Evolutionary conservation across 2,113 vertebrate species (phyloP).

Genomic region (Polypterus senegalus): DNA sequence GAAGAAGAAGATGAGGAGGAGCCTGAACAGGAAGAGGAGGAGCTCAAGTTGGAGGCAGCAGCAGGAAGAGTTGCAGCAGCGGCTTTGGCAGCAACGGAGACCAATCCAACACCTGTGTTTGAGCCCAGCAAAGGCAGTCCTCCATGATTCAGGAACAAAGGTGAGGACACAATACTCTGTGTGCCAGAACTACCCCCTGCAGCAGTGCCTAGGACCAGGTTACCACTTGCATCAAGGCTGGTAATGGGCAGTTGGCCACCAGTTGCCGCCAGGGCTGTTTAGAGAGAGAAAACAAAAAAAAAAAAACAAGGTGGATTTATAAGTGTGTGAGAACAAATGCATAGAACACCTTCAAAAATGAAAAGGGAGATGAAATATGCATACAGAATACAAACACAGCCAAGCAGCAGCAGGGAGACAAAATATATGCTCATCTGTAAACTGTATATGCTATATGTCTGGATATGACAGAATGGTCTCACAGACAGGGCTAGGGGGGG

Average conservation of each 20-base stretch:
- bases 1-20: constrained; percentile 55
- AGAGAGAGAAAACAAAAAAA: not conserved
- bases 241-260: constrained; percentile 85
- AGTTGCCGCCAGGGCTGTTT: constrained; percentile 77
- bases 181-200: constrained; percentile 49
- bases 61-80: constrained; percentile 58
- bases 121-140: constrained; percentile 70
- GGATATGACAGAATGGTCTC: no score
- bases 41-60: constrained; percentile 51
- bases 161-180: constrained; percentile 53
- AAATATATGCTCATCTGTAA: no score
- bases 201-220: constrained; percentile 63
- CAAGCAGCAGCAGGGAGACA: no score
- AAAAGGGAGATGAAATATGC: no score
- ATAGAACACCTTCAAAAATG: no score
- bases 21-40: constrained; percentile 42
- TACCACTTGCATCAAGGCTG: constrained; percentile 76
- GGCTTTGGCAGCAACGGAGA: constrained; percentile 56
- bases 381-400: no score
- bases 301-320: no score
- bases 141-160: constrained; percentile 80
- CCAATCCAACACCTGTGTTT: constrained; percentile 54
- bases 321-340: no score
- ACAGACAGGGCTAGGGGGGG: no score
- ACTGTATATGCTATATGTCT: no score